Base-by-base conservation (phyloP, 2,113 vertebrate species). In the Zapus hudsonius region DNA sequence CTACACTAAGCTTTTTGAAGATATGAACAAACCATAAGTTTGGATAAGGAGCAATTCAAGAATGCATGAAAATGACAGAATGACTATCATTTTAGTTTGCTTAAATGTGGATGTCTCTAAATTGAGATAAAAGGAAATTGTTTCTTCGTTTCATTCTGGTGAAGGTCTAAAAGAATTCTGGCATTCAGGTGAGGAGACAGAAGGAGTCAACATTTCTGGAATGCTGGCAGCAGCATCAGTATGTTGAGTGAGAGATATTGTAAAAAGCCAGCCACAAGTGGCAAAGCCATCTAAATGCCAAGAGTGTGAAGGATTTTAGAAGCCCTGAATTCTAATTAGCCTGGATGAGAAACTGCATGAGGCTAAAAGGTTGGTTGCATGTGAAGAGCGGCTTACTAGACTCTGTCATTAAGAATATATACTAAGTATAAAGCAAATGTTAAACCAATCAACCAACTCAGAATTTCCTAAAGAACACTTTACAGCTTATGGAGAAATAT, bases 281-380 rank as follows among this genome's bases (percentile, higher is more conserved):
- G 97, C 97, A 98, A 98, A 98, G 29, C 15, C 96, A 96, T 97
- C 97, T 97, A 94, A 94, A 96, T 96, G 93, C 90, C 89, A 94
- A 93, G 59, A 94, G 94, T 97, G 93, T 84, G 93, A 97, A 96
- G 95, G 91, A 91, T 97, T 92, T 97, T 91, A 87, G 95, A 97
- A 98, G 97, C 97, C 95, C 96, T 97, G 93, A 96, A 96, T 96
- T 67, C 66, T 97, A 98, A 98, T 98, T 98, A 98, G 96, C 96
- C 33, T 96, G 96, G 90, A 96, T 96, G 91, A 88, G 94, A 97
- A 98, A 98, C 88, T 70, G 98, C 96, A 84, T 96, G 96, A 95
- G 79, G 57, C 0, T 0, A 84, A 95, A 89, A 87, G 88, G 89
- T 85, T 94, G 86, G 96, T 96, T 97, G 98, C 97, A 97, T 97